A percentile compares a stretch with the other conserved stretches of the same genome.
Evolutionary conservation across 2,797 vertebrate genomes (phyloP).

Genomic region (Tenualosa ilisha): DNA sequence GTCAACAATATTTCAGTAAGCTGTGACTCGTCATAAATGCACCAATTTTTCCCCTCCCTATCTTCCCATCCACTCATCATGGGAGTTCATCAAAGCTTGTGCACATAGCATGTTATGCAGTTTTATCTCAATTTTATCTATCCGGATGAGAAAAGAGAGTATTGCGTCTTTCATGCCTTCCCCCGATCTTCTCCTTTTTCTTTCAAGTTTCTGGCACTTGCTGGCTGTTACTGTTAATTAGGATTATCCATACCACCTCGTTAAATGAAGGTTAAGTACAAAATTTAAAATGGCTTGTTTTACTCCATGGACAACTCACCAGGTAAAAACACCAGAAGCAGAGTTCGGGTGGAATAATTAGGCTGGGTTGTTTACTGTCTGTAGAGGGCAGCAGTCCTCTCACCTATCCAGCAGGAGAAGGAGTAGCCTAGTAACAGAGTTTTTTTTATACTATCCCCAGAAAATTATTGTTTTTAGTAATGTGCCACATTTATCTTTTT

Average conservation of each 20-base stretch:
- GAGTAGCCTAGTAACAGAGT: not conserved
- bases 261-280: too few relatives aligned
- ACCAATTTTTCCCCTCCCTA: not conserved
- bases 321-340: not conserved
- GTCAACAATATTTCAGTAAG: slow-evolving; percentile 54
- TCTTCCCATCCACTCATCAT: not conserved
- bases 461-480: not conserved
- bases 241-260: too few relatives aligned
- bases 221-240: too few relatives aligned
- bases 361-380: not conserved
- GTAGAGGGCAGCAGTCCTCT: slow-evolving; percentile 9
- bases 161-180: too few relatives aligned
- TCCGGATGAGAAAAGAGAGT: too few relatives aligned
- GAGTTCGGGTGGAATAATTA: not conserved
- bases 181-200: too few relatives aligned
- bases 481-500: too few relatives aligned
- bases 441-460: not conserved
- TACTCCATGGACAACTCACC: not conserved
- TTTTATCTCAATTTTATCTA: too few relatives aligned
- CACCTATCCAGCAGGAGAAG: not conserved
- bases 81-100: not conserved
- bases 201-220: too few relatives aligned
- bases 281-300: not conserved
- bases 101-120: not conserved
- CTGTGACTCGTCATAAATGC: slow-evolving; percentile 37